Conservation (phyloP, 2,888 invertebrate species). For the Limnephilus lunatus region DNA sequence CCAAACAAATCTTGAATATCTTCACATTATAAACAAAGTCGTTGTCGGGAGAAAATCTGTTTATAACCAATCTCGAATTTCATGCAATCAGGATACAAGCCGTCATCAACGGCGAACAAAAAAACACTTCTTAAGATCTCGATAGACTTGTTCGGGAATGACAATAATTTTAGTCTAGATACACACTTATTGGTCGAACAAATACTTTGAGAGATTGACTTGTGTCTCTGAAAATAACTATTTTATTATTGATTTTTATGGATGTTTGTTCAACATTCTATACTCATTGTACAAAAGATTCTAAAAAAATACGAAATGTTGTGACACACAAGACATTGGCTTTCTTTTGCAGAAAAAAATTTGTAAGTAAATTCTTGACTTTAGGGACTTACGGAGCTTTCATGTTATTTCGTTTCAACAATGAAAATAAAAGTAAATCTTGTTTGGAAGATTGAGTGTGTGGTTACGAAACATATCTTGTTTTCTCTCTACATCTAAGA, state of each 20-base stretch:
- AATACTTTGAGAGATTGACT: background rate
- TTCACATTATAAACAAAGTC: background rate
- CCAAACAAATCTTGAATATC: background rate
- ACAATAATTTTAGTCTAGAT: background rate
- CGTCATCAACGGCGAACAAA: background rate
- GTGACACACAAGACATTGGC: background rate
- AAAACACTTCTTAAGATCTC: background rate
- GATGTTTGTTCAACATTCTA: background rate
- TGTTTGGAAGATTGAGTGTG: background rate
- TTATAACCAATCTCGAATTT: slow-evolving; percentile 2
- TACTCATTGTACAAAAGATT: background rate
- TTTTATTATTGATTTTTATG: background rate
- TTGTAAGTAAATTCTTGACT: background rate
- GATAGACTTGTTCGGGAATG: background rate
- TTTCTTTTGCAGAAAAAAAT: background rate
- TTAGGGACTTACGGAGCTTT: background rate
- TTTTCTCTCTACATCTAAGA: background rate
- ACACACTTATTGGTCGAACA: background rate
- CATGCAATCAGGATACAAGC: background rate
- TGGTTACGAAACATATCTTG: background rate
- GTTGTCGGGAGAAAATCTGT: background rate
- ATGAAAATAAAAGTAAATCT: background rate
- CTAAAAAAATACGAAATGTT: background rate
- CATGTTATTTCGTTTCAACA: background rate
- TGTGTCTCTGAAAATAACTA: background rate